phyloP scores from a whole-genome alignment of 2,797 vertebrate genomes.

The Huso huso region DNA sequence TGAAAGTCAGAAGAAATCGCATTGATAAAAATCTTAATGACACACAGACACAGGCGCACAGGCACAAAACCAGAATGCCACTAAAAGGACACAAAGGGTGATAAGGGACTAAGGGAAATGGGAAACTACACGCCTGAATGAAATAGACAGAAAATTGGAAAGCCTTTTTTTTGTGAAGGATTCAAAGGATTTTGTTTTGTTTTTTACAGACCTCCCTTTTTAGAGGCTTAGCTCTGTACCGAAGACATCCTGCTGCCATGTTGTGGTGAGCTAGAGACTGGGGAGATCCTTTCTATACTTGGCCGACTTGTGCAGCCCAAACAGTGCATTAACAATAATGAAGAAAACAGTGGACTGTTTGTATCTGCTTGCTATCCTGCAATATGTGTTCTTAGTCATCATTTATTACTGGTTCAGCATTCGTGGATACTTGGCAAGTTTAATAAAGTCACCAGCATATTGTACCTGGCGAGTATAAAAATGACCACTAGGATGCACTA shows the following conservation, averaged over 20 bases:
- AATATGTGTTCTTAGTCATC: too few species aligned
- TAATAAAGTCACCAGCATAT: too few species aligned
- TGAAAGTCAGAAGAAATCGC: constrained; percentile 2
- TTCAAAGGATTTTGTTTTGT: background rate
- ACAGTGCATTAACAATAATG: too few species aligned
- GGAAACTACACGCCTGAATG: background rate
- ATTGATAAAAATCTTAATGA: constrained; percentile 16
- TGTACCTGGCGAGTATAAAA: too few species aligned
- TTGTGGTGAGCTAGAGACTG: too few species aligned
- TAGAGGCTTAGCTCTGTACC: background rate
- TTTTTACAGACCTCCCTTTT: constrained; percentile 10
- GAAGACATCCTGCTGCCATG: background rate
- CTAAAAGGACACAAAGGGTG: constrained; percentile 11
- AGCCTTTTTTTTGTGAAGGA: constrained; percentile 7
- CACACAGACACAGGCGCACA: constrained; percentile 1
- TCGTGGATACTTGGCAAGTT: too few species aligned
- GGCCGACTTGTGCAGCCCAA: too few species aligned
- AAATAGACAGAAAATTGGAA: constrained; percentile 12
- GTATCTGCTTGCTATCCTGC: too few species aligned
- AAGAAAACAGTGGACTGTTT: too few species aligned
- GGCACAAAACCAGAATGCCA: constrained; percentile 16
- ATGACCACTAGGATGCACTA: too few species aligned
- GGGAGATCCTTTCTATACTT: too few species aligned
- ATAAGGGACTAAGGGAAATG: constrained; percentile 2
- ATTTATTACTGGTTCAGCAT: too few species aligned